phyloP scores from a whole-genome alignment of 2,888 invertebrate species.

The Brachypalpus laphriformis region DNA sequence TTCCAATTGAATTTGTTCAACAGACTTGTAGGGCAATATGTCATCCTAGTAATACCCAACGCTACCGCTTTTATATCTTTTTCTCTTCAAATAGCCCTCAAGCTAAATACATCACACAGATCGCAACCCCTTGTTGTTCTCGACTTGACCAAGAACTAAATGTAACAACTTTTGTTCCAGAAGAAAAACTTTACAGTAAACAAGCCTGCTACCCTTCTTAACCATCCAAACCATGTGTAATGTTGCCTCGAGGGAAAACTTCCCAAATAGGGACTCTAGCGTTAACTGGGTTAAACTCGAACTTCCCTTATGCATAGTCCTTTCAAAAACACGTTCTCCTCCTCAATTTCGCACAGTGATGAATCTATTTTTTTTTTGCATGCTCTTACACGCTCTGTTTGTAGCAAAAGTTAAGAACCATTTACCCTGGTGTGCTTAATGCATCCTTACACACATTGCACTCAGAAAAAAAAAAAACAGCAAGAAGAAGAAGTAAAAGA shows the following conservation, averaged over 20 bases:
- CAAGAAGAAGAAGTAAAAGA: background rate
- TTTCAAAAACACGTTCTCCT: conserved; percentile 22
- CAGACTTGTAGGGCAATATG: too few species aligned
- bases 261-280: conserved; percentile 32
- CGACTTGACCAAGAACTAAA: background rate
- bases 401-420: conserved; percentile 54
- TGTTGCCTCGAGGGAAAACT: conserved; percentile 19
- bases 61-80: too few species aligned
- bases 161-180: background rate
- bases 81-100: background rate
- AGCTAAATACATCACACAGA: background rate
- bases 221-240: conserved; percentile 9
- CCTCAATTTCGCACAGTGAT: conserved; percentile 3
- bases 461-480: background rate
- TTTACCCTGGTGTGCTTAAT: conserved; percentile 47
- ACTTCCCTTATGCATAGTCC: conserved; percentile 38
- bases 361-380: background rate
- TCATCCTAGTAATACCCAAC: too few species aligned
- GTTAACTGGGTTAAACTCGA: conserved; percentile 59
- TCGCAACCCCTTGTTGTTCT: background rate
- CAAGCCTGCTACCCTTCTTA: conserved; percentile 1
- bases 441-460: conserved; percentile 25
- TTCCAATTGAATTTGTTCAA: too few species aligned
- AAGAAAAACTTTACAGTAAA: conserved; percentile 17
- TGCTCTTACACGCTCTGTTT: conserved; percentile 38